phyloP scores from a whole-genome alignment of 1,140 invertebrate genomes.

The Drosophila yakuba region DNA sequence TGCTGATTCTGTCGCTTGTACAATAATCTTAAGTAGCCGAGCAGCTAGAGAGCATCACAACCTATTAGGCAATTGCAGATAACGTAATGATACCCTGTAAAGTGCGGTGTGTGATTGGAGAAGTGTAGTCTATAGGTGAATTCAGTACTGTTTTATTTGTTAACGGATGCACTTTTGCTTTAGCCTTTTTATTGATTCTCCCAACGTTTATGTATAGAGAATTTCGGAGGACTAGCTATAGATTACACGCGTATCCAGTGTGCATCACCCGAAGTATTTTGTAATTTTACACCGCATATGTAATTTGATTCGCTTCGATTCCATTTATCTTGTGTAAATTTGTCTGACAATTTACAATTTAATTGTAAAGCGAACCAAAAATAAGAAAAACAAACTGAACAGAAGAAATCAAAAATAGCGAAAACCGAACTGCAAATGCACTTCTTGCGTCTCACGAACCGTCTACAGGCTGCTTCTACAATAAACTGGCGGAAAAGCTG shows the following conservation, averaged over 20 bases:
- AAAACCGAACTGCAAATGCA: constrained; percentile 47
- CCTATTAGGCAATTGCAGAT: constrained; percentile 47
- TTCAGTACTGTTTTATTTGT: neutral
- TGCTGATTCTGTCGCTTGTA: constrained; percentile 61
- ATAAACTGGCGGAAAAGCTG: constrained; percentile 51
- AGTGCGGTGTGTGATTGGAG: constrained; percentile 21
- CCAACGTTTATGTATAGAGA: no score
- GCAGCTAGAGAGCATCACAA: constrained; percentile 17
- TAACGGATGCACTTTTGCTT: no score
- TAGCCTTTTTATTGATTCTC: no score
- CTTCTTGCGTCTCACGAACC: constrained; percentile 76
- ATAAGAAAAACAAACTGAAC: constrained; percentile 51
- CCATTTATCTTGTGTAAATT: constrained; percentile 32
- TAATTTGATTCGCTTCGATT: constrained; percentile 46
- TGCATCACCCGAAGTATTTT: constrained; percentile 17
- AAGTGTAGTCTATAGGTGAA: constrained; percentile 12
- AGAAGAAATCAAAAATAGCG: constrained; percentile 61
- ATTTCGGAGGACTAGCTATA: neutral
- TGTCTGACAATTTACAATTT: constrained; percentile 31
- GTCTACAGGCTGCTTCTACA: constrained; percentile 77
- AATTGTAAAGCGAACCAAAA: constrained; percentile 61
- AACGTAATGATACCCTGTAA: constrained; percentile 28
- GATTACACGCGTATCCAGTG: neutral
- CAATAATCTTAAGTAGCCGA: constrained; percentile 77
- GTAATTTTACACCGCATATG: constrained; percentile 55